These are phyloP conservation scores for Pseudomyrmex dendroicus DNA, from an alignment of 1,140 invertebrate species.

Conservation along the genomic window DNA sequence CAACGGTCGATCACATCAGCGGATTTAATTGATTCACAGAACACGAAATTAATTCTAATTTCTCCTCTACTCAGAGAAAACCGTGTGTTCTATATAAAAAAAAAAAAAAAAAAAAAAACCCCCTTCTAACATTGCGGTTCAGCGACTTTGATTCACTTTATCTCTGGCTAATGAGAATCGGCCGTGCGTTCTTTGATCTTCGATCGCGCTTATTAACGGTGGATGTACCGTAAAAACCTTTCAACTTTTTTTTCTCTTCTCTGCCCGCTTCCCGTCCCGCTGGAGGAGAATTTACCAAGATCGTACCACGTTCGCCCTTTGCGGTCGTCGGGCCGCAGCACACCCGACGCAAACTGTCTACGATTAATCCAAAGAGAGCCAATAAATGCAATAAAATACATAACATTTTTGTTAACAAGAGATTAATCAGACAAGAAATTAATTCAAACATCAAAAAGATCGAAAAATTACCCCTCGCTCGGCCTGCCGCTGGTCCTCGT, in stretches of 20 bases:
- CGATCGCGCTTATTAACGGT: conserved; percentile 48
- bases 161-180: conserved; percentile 45
- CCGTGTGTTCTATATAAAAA: too few relatives aligned
- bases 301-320: too few relatives aligned
- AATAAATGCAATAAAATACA: too few relatives aligned
- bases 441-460: background rate
- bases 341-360: too few relatives aligned
- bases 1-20: too few relatives aligned
- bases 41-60: too few relatives aligned
- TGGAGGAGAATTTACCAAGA: background rate
- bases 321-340: too few relatives aligned
- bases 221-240: conserved; percentile 16
- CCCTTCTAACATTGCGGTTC: conserved; percentile 31
- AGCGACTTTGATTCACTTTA: conserved; percentile 45
- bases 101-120: too few relatives aligned
- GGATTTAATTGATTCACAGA: too few relatives aligned
- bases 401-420: background rate
- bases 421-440: background rate
- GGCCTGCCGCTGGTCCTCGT: conserved; percentile 91
- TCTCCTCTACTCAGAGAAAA: too few relatives aligned
- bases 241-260: background rate
- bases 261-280: background rate
- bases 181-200: conserved; percentile 48
- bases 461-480: conserved; percentile 87
- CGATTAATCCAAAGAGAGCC: too few relatives aligned